These are phyloP conservation scores for Barnardius zonarius DNA, from an alignment of 2,113 vertebrate species.

Conservation along the genomic window DNA sequence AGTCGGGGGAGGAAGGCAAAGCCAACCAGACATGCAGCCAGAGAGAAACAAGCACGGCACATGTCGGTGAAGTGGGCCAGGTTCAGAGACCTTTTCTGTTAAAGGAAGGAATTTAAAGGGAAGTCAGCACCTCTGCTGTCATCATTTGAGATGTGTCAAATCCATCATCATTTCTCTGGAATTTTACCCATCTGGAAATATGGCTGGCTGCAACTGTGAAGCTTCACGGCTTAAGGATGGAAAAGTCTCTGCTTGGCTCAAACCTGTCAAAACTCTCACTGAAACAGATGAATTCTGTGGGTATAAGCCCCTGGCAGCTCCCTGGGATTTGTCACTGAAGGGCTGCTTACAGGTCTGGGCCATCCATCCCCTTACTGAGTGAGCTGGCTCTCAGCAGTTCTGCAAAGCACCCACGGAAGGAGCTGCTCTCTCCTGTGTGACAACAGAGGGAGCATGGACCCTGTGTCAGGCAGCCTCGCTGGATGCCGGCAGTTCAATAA, in stretches of 20 bases:
- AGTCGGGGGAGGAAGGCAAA: conserved; percentile 35
- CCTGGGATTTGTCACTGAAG: not conserved
- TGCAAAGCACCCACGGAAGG: not conserved
- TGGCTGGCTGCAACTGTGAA: not conserved
- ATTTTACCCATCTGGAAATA: conserved; percentile 44
- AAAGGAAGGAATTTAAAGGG: conserved; percentile 27
- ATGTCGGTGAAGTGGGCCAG: conserved; percentile 13
- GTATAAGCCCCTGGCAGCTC: not conserved
- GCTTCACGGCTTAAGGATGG: not conserved
- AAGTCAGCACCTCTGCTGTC: not conserved
- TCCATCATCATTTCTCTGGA: conserved; percentile 8
- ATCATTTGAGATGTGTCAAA: not conserved
- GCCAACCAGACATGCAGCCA: conserved; percentile 2
- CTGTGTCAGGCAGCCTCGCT: not conserved
- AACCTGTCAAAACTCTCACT: not conserved
- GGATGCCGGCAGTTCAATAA: not conserved
- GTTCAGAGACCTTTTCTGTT: conserved; percentile 32
- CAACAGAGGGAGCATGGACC: not conserved
- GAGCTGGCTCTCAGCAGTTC: not conserved
- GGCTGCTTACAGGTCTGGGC: not conserved
- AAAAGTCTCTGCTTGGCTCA: not conserved
- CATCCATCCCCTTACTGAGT: accelerated
- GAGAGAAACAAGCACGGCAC: conserved; percentile 16
- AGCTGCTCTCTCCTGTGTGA: not conserved
- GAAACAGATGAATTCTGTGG: not conserved